Base-by-base conservation (phyloP, 2,888 invertebrate species). In the Euplagia quadripunctaria region DNA sequence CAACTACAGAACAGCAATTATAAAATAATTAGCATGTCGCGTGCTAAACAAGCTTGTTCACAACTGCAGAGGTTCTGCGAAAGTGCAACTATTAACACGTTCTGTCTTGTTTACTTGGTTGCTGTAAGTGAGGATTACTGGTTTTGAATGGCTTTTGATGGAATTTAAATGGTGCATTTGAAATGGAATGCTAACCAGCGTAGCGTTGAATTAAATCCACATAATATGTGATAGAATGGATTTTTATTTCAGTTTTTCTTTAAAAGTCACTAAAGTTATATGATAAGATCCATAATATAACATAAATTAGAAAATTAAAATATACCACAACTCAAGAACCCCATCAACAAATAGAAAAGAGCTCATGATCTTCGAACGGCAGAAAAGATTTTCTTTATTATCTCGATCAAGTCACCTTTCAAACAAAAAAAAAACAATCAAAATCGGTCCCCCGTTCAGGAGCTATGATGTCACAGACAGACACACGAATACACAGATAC, bases 11-110 rank as follows among this genome's bases (percentile, higher is more conserved):
- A 42, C 20, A 74, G 85, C 82, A 88, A 89, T 89, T 88, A 88
- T 84, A 85, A 87, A 89, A 86, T 87, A 89, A 89, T 89, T 88
- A 88, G 85, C 82, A 73, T 64, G 70, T 73, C 70, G 65, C 64
- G 73, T 70, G 64, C 65, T 70, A 82, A 85, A 83, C 83, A 77
- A 79, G 81, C 79, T 79, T 71, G 75, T 73, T 72, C 68, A 51
- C 73, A 65, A 69, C 73, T 73, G 52, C 64, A 69, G 46, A 11
- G 55, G 43, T 72, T 72, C 73, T 77, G 68, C 75, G 76, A 72
- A 78, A 80, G 78, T 82, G 82, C 79, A 75, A 74, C 79, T 78
- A 84, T 85, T 85, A 85, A 70, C 84, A 72, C 75, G 78, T 71
- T 69, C 46, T 55, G 65, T 43, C 77, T 77, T 82, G 84, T 81